Base-by-base conservation (phyloP, 2,797 vertebrate genomes). In the Dermochelys coriacea region DNA sequence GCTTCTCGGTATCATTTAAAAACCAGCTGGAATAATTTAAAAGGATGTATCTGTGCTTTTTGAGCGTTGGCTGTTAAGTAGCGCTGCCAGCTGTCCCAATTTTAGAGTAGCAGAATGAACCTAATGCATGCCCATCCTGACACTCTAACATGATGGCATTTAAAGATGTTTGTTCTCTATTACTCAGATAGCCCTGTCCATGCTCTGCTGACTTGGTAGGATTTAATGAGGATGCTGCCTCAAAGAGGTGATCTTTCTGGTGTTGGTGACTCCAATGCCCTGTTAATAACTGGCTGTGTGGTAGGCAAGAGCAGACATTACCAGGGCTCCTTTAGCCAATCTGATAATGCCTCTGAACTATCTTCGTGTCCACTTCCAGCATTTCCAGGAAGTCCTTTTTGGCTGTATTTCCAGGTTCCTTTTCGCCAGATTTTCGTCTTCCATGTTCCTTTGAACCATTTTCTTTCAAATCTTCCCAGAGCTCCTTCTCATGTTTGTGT, bases 1-100 rank as follows among this genome's bases (percentile, higher is more conserved):
- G 25, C 31, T 80, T 88, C 94, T 71, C 31, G 9, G 54, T 61
- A 3, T 85, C 81, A 31, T 25, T 88, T 94, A 85, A 90, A 90
- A 12, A 86, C 74, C 41, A 18, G 57, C 88, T 64, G 50, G 47
- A 85, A 55, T 80, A 4, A 50, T 61, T 51, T 81, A 31, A 87
- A 93, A 82, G 14, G 10, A 77, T 83, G 29, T 37, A 31, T 61
- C 80, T 87, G 25, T 79, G 12, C 41, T 84, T 54, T 52, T 47
- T 86, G 29, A 5, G 25, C 41, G 41, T 31, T 47, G 9, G 15
- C 4, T 37, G 10, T 12, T 49, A 11, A 86, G 59, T 52, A 64
- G 5, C 1, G 2, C n/a, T 94, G 86, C 57, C 51, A 34, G 29
- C 18, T 74, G 50, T 93, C 29, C n/a, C 29, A 68, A 50, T 2